Base-by-base conservation (phyloP, 2,797 vertebrate genomes). In the Neosilurus hyrtlii region DNA sequence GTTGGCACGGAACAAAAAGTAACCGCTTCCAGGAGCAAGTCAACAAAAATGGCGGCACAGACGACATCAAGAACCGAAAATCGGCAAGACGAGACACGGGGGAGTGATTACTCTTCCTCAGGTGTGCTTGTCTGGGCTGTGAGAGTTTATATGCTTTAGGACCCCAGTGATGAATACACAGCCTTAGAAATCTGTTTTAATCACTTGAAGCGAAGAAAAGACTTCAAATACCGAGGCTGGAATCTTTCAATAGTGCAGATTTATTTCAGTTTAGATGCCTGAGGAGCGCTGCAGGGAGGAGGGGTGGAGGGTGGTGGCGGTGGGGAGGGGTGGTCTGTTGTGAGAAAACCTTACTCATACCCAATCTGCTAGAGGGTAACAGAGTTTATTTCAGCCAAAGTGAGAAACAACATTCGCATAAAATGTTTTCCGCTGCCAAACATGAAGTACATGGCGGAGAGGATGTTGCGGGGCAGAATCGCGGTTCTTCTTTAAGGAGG, bases 301-400 rank as follows among this genome's bases (percentile, higher is more conserved):
- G 57, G 79, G 54, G 37, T 7, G 84, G 82, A 56, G 74, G 15
- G 62, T 3, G 10, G 2, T 57, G 18, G 56, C 67, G 62, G 4
- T 43, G 43, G 43, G 8, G 43, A 78, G 35, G 67, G 79, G 80
- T 72, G 79, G 79, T 83, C 84, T 88, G 84, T 86, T 87, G 86
- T 82, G 77, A 63, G 68, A 87, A 91, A 90, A 85, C 87, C 77
- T 91, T 89, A 91, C 89, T 87, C 87, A 88, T 91, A 89, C 86
- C 86, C 89, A 92, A 91, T 92, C 88, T 89, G 88, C 91, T 89
- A 87, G 91, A 88, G 85, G 83, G 84, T 79, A 89, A 91, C 86
- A 83, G 88, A 85, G 84, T 82, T 83, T 81, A 88, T 84, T 85
- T 86, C 83, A 85, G 81, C 83, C 85, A 83, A 88, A 88, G 85